These are phyloP conservation scores for Lumbricus terrestris DNA, from an alignment of 2,888 invertebrate genomes.

Conservation along the genomic window DNA sequence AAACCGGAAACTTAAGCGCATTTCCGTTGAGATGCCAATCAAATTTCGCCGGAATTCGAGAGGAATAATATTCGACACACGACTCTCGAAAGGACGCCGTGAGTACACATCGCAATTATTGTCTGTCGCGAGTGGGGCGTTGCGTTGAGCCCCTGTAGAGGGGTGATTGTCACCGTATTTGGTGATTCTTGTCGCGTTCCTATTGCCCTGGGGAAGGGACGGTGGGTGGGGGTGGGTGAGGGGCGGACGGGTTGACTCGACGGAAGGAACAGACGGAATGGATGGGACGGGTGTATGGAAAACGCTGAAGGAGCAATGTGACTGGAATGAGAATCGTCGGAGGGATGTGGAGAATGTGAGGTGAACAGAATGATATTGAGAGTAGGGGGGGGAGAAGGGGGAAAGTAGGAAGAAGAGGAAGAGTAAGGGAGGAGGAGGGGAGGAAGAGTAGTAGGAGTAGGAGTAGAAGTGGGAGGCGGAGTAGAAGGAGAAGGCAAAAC, in stretches of 20 bases:
- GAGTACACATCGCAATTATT: not conserved
- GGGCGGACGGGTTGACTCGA: not conserved
- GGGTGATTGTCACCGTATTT: not conserved
- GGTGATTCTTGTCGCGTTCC: not conserved
- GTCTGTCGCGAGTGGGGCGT: not conserved
- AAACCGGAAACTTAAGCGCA: not conserved
- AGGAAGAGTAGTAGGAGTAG: slow-evolving; percentile 8
- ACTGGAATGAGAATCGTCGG: too few relatives aligned
- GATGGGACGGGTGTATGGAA: too few relatives aligned
- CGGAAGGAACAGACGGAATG: too few relatives aligned
- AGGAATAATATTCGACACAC: not conserved
- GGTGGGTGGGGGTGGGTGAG: not conserved
- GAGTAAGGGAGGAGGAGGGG: slow-evolving; percentile 7
- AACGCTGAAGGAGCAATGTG: too few relatives aligned
- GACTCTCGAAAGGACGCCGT: not conserved
- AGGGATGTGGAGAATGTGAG: not conserved
- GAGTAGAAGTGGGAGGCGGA: slow-evolving; percentile 19
- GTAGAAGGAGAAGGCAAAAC: not conserved
- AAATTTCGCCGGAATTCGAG: not conserved
- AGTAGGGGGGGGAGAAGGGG: not conserved
- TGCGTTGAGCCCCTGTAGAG: not conserved
- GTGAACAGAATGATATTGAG: not conserved
- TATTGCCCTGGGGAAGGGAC: too few relatives aligned
- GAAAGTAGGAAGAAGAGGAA: not conserved
- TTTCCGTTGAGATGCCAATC: not conserved